phyloP scores from a whole-genome alignment of 1,140 invertebrate species.

The Temnothorax nylanderi region DNA sequence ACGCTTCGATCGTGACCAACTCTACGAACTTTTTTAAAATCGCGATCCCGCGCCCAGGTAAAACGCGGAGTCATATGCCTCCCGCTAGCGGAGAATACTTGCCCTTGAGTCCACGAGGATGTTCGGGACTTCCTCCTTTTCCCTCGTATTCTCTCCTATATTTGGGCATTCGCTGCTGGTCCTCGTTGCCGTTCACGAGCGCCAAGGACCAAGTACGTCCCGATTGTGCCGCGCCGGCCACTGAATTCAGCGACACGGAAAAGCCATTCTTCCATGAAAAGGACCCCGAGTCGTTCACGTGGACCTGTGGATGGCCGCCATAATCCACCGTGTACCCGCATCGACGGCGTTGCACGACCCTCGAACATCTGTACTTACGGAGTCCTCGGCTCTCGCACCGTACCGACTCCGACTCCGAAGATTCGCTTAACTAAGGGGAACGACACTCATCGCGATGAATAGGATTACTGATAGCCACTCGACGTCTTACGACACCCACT shows the following conservation, averaged over 20 bases:
- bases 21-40: constrained; percentile 56
- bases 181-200: constrained; percentile 28
- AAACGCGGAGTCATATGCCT: constrained; percentile 21
- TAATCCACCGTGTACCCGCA: constrained; percentile 47
- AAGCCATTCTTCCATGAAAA: constrained; percentile 82
- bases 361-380: constrained; percentile 47
- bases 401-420: constrained; percentile 10
- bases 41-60: constrained; percentile 39
- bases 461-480: constrained; percentile 40
- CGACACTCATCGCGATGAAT: constrained; percentile 51
- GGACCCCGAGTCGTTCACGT: constrained; percentile 64
- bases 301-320: constrained; percentile 2
- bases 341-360: constrained; percentile 15
- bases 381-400: not conserved
- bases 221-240: constrained; percentile 69
- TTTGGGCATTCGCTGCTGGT: constrained; percentile 38
- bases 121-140: not conserved
- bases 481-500: constrained; percentile 10
- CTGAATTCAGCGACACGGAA: constrained; percentile 80
- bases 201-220: not conserved
- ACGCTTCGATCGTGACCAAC: constrained; percentile 49
- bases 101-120: constrained; percentile 47
- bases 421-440: constrained; percentile 34
- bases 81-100: constrained; percentile 17
- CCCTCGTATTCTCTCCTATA: constrained; percentile 29